These are phyloP conservation scores for Steinernema feltiae DNA, from an alignment of 1,140 invertebrate species.

Conservation along the genomic window DNA sequence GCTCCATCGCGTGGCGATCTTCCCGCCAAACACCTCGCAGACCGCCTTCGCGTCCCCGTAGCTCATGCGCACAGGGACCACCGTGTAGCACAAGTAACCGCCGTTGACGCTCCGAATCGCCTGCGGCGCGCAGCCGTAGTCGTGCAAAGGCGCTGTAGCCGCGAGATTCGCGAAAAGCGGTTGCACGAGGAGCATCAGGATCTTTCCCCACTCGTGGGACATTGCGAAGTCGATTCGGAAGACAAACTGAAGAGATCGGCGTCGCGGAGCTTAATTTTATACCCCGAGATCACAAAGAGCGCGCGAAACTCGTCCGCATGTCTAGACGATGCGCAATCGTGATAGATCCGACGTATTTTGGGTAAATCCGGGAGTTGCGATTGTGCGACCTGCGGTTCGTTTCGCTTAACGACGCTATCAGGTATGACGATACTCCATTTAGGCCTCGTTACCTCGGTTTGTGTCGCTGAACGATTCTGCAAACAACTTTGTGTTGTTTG, in stretches of 20 bases:
- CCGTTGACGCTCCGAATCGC: too few relatives aligned
- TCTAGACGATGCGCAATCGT: background rate
- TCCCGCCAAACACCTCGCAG: background rate
- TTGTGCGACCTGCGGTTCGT: too few relatives aligned
- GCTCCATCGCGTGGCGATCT: background rate
- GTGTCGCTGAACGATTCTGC: too few relatives aligned
- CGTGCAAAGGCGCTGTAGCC: too few relatives aligned
- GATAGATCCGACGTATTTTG: too few relatives aligned
- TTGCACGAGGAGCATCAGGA: background rate
- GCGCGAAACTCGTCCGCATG: background rate
- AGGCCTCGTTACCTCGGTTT: too few relatives aligned
- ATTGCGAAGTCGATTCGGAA: background rate
- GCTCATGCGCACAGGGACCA: background rate
- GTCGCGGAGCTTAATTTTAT: background rate
- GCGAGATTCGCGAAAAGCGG: background rate
- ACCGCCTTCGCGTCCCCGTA: background rate
- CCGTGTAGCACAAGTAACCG: background rate
- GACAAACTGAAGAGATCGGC: background rate
- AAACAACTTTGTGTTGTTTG: too few relatives aligned
- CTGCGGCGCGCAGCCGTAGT: too few relatives aligned
- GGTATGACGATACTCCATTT: too few relatives aligned
- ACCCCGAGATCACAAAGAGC: background rate
- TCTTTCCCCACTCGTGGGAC: background rate
- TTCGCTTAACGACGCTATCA: too few relatives aligned
- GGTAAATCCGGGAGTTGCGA: too few relatives aligned